Evolutionary conservation across 64 coral and sea anemone species (phyloP), one percentile per base, ranked within the genome.

Genomic region (Porites australiensis): DNA sequence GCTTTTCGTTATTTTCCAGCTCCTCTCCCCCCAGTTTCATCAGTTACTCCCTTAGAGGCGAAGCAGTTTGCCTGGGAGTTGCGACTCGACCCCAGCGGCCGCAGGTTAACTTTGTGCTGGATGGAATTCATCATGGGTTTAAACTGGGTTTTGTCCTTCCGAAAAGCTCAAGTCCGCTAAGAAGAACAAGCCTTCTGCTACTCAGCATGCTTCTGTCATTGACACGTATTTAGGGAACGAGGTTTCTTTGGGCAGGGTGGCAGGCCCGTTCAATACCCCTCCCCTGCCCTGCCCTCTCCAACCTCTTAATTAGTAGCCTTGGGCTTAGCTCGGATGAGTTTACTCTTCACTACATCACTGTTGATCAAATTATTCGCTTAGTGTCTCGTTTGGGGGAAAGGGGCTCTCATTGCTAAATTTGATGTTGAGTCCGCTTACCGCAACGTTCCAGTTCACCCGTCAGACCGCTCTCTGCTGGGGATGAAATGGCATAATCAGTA

Each of bases 211-310:
- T 11, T 27, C 72, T 14, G 72, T 75, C 48, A 75, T 75, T 27
- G 21, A 7, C 27, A 27, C 22, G 48, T 75, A 75, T 43, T 14
- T 71, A 14, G 68, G 8, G 8, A 21, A 6, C 18, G 68, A 71
- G 13, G 68, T 71, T 8, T 19, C 68, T 27, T 27, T 75, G 21
- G 72, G 72, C 72, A 75, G 72, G 72, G 72, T 27, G 72, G 72
- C 27, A 13, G 72, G 15, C 48, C 20, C 3, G 12, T 75, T 75
- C 48, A 75, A 13, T 27, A 13, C 37, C 22, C 72, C 72, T 12
- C 72, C 72, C 27, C 2, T 27, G 13, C 72, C 27, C 2, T 27
- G 13, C 37, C 72, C 44, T 48, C 15, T 3, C 69, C 18, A 19
- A 55, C 53, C 53, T 55, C 53, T 5, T 4, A n/a, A 2, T 72